phyloP scores from a whole-genome alignment of 2,888 invertebrate species.

The Yponomeuta evonymella region DNA sequence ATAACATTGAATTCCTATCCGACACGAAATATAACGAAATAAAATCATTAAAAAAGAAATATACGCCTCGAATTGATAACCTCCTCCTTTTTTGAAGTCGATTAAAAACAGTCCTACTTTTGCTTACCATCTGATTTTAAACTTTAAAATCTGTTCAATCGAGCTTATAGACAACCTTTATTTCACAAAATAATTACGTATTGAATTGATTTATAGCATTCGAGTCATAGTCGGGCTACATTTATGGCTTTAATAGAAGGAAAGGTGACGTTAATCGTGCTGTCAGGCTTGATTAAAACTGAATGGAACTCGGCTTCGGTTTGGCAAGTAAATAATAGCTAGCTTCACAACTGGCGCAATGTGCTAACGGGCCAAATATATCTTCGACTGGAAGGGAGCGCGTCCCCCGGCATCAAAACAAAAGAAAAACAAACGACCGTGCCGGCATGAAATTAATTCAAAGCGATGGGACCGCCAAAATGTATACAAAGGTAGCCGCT shows the following conservation, averaged over 20 bases:
- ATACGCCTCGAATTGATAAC: no score
- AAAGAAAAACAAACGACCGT: conserved; percentile 64
- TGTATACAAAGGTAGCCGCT: conserved; percentile 63
- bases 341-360: conserved; percentile 60
- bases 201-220: not conserved
- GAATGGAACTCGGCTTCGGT: conserved; percentile 60
- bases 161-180: no score
- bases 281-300: conserved; percentile 68
- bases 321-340: conserved; percentile 64
- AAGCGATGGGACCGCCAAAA: conserved; percentile 62
- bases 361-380: conserved; percentile 65
- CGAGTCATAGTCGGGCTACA: conserved; percentile 26
- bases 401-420: conserved; percentile 54
- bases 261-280: conserved; percentile 63
- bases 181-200: not conserved
- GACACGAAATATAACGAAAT: no score
- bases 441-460: conserved; percentile 65
- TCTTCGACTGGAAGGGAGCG: conserved; percentile 53
- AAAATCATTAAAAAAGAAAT: no score
- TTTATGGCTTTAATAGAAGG: conserved; percentile 48
- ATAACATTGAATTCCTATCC: no score
- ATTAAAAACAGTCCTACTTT: no score
- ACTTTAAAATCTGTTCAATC: no score
- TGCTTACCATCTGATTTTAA: no score
- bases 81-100: no score